These are phyloP conservation scores for Candoia aspera DNA, from an alignment of 2,113 vertebrate species.

Conservation along the genomic window DNA sequence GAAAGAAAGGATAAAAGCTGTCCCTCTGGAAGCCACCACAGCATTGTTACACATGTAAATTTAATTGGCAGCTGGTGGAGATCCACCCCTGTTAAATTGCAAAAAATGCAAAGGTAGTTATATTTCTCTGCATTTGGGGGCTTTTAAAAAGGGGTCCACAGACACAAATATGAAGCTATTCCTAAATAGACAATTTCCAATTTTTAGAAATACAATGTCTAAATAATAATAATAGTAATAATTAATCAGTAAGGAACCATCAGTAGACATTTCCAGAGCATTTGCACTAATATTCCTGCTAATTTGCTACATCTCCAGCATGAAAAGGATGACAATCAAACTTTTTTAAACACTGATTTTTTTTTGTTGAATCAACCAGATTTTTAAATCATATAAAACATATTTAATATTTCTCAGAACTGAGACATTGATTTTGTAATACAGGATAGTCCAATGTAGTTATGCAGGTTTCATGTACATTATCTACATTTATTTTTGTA, in stretches of 20 bases:
- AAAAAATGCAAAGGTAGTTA: not conserved
- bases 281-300: not conserved
- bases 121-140: not conserved
- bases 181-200: not conserved
- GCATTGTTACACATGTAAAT: too few species aligned
- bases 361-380: not conserved
- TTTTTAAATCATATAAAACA: not conserved
- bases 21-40: not conserved
- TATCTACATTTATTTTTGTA: not conserved
- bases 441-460: not conserved
- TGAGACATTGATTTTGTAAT: not conserved
- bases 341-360: not conserved
- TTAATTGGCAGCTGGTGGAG: not conserved
- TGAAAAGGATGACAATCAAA: not conserved
- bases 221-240: too few species aligned
- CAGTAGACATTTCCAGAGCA: not conserved
- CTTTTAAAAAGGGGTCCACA: not conserved
- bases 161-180: not conserved
- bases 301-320: not conserved
- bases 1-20: not conserved
- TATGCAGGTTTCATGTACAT: not conserved
- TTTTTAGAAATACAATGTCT: not conserved
- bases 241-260: not conserved
- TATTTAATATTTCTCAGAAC: not conserved
- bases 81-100: not conserved